Conservation (phyloP, 2,113 vertebrate genomes). For the Turnix velox region DNA sequence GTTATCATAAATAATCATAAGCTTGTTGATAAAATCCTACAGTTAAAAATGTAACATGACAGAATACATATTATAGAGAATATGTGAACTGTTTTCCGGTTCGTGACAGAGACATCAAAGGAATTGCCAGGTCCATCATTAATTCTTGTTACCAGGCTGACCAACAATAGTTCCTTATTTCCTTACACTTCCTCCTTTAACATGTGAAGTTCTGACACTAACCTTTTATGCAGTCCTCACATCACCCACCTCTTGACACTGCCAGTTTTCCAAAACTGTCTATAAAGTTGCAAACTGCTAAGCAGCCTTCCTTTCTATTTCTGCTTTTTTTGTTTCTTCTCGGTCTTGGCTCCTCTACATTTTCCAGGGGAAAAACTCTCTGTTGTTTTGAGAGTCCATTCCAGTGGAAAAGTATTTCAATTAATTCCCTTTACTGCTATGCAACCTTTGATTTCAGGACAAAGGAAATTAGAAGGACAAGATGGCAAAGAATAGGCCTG, state of each 20-base stretch:
- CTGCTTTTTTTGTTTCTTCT: too few species aligned
- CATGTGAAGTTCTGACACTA: background rate
- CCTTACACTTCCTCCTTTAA: background rate
- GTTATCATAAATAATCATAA: background rate
- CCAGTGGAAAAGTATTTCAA: background rate
- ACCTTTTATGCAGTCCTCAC: background rate
- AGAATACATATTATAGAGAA: background rate
- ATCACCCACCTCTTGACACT: background rate
- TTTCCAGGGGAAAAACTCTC: background rate
- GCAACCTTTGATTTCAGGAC: background rate
- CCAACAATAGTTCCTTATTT: background rate
- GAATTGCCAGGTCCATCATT: background rate
- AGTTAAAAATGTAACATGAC: background rate
- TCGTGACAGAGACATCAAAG: background rate
- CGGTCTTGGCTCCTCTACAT: background rate
- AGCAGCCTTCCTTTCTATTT: background rate
- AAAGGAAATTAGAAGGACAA: background rate
- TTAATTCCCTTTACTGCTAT: background rate
- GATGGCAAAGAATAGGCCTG: background rate
- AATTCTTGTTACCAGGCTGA: background rate
- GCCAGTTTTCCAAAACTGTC: background rate
- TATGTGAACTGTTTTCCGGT: background rate
- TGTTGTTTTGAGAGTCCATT: background rate
- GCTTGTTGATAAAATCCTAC: background rate
- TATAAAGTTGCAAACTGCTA: background rate